These are phyloP conservation scores for Oreochromis mossambicus DNA, from an alignment of 2,797 vertebrate species.

Conservation along the genomic window DNA sequence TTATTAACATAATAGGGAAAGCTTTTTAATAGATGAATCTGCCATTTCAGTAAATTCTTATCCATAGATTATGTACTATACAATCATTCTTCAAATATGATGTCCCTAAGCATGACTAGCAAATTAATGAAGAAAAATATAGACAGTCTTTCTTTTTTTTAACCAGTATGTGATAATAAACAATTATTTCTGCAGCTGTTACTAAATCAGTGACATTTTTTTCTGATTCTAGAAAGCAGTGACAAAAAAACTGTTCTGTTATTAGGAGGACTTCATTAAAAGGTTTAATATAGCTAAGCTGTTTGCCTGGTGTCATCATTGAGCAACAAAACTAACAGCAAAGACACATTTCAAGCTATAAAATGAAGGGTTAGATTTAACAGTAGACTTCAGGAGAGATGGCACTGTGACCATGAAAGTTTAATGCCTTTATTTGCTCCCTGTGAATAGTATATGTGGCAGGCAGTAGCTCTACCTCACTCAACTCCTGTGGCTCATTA, in stretches of 20 bases:
- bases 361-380: conserved; percentile 7
- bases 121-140: not conserved
- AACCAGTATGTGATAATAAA: not conserved
- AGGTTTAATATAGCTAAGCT: not conserved
- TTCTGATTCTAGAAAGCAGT: not conserved
- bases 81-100: not conserved
- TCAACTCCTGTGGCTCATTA: conserved; percentile 34
- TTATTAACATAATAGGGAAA: not conserved
- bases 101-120: not conserved
- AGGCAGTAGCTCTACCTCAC: conserved; percentile 12
- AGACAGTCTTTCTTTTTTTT: not conserved
- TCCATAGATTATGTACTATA: not conserved
- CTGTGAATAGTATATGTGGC: conserved; percentile 33
- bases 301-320: not conserved
- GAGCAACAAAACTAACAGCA: not conserved
- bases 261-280: not conserved
- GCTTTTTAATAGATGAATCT: not conserved
- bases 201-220: not conserved
- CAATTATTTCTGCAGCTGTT: not conserved
- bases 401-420: conserved; percentile 42
- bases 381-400: conserved; percentile 13
- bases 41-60: not conserved
- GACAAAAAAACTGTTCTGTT: not conserved
- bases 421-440: conserved; percentile 55
- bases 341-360: not conserved